Percentiles rank a stretch among this genome's conserved stretches.
These are phyloP conservation scores for Drosophila mimetica DNA, from an alignment of 2,888 invertebrate genomes.

Conservation along the genomic window DNA sequence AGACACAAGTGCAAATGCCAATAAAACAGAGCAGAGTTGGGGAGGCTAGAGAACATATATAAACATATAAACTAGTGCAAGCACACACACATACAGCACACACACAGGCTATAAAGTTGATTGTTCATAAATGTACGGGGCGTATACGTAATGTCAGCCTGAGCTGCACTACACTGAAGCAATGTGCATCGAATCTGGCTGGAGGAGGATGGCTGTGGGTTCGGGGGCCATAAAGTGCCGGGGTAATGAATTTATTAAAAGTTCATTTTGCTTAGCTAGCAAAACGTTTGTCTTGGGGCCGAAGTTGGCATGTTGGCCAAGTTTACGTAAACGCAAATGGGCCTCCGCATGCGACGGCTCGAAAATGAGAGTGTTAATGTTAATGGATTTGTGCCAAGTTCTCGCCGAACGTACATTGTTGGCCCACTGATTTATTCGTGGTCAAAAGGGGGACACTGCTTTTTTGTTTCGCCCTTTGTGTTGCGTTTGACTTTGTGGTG, in stretches of 20 bases:
- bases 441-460: constrained; percentile 51
- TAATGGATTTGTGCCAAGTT: constrained; percentile 81
- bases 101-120: constrained; percentile 63
- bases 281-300: constrained; percentile 39
- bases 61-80: constrained; percentile 11
- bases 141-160: constrained; percentile 73
- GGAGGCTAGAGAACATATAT: constrained; percentile 18
- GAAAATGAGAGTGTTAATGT: constrained; percentile 69
- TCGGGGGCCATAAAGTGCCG: constrained; percentile 58
- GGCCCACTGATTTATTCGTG: constrained; percentile 67
- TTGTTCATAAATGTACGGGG: constrained; percentile 78
- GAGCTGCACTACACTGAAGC: constrained; percentile 70
- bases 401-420: constrained; percentile 45
- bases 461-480: too few species aligned
- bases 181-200: constrained; percentile 50
- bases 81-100: constrained; percentile 4
- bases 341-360: constrained; percentile 64
- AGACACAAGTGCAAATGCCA: constrained; percentile 65
- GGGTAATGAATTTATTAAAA: constrained; percentile 78
- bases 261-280: constrained; percentile 57
- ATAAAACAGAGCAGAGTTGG: constrained; percentile 57
- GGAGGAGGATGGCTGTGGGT: constrained; percentile 14
- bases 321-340: constrained; percentile 60
- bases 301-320: constrained; percentile 72
- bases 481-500: constrained; percentile 69